Evolutionary conservation across 2,797 vertebrate species (phyloP).

Genomic region (Erethizon dorsatum): DNA sequence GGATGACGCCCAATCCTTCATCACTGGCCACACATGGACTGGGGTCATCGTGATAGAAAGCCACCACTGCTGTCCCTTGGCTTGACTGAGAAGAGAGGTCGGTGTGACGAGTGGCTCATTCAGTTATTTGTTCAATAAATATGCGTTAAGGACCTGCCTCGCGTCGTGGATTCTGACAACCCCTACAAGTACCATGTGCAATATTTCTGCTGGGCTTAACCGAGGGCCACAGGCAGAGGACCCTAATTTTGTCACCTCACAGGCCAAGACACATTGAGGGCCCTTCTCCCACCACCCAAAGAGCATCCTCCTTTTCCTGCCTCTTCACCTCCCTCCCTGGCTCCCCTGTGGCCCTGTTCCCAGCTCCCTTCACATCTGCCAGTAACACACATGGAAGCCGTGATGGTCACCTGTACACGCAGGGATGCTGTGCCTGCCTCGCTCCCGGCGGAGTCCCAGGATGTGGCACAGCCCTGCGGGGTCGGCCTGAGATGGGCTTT

Average conservation of each 20-base stretch:
- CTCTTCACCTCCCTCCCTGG: not conserved
- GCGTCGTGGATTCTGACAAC: not conserved
- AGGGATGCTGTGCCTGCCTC: accelerated
- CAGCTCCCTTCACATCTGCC: not conserved
- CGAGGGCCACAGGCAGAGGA: accelerated
- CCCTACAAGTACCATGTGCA: accelerated
- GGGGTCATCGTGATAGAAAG: not conserved
- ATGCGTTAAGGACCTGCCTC: accelerated
- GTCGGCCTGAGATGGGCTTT: accelerated
- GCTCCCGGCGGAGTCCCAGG: accelerated
- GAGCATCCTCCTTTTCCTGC: not conserved
- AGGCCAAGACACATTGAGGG: accelerated
- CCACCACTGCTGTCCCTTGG: accelerated
- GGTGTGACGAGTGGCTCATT: not conserved
- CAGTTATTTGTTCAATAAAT: not conserved
- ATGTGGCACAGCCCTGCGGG: accelerated
- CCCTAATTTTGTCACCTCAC: not conserved
- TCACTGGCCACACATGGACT: not conserved
- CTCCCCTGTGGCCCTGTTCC: accelerated
- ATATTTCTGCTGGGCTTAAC: not conserved
- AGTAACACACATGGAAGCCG: accelerated
- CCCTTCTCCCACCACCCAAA: not conserved
- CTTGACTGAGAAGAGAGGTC: too few relatives aligned
- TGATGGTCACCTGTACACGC: accelerated
- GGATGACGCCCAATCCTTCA: accelerated